These are phyloP conservation scores for Papilio glaucus DNA, from an alignment of 1,140 invertebrate genomes.

Conservation along the genomic window DNA sequence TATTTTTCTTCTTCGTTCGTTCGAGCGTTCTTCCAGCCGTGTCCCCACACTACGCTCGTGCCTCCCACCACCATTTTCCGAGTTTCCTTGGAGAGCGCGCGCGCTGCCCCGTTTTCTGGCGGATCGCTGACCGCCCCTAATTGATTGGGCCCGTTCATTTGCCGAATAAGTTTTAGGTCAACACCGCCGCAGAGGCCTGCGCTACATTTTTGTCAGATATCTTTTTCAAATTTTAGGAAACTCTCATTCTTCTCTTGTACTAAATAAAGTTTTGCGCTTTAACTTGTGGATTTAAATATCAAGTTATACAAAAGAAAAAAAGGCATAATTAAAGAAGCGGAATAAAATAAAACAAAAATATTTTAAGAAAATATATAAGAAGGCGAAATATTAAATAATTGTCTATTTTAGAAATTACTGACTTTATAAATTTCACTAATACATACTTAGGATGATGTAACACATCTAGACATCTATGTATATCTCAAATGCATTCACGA, in stretches of 20 bases:
- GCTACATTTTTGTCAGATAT: constrained; percentile 54
- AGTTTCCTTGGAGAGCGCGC: constrained; percentile 79
- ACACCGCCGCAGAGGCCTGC: constrained; percentile 73
- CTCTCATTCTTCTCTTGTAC: neutral
- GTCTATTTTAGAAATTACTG: no score
- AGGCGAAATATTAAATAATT: no score
- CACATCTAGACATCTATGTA: neutral
- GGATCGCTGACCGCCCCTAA: constrained; percentile 82
- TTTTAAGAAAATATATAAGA: no score
- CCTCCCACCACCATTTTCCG: constrained; percentile 65
- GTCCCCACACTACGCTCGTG: constrained; percentile 38
- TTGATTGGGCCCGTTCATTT: constrained; percentile 80
- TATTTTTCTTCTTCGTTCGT: no score
- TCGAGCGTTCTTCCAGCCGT: neutral
- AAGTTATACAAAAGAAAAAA: no score
- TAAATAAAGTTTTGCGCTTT: no score
- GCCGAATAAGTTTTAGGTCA: constrained; percentile 81
- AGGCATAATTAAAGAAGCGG: no score
- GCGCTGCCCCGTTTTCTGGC: constrained; percentile 78
- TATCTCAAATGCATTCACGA: constrained; percentile 13
- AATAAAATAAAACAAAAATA: no score
- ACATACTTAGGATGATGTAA: neutral
- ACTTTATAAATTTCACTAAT: no score
- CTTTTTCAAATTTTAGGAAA: constrained; percentile 1
- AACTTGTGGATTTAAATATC: no score